Evolutionary conservation across 2,888 invertebrate genomes (phyloP).

Genomic region (Hirudinaria manillensis): DNA sequence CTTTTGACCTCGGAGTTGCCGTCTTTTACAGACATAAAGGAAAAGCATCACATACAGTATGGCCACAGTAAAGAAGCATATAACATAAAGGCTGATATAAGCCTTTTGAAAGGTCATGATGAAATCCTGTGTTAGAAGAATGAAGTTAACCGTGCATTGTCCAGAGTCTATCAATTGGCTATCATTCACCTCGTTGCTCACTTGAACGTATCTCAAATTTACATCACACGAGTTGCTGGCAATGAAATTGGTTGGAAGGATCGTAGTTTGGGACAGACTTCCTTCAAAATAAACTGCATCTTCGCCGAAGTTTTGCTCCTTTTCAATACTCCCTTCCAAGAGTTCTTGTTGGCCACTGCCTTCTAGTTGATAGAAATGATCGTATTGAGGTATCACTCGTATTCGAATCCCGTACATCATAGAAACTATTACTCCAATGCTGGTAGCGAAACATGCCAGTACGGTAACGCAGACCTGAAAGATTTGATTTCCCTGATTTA

Average conservation of each 20-base stretch:
- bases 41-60: conserved; percentile 10
- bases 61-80: conserved; percentile 8
- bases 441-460: conserved; percentile 23
- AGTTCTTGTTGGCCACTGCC: no score
- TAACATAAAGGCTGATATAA: conserved; percentile 12
- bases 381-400: not conserved
- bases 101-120: conserved; percentile 6
- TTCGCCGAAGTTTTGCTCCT: not conserved
- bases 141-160: conserved; percentile 21
- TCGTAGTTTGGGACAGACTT: not conserved
- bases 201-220: not conserved
- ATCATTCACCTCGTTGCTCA: not conserved
- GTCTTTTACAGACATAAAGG: not conserved
- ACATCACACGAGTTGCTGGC: not conserved
- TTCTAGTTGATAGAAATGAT: not conserved
- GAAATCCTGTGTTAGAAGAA: not conserved
- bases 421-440: conserved; percentile 17
- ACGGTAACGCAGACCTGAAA: conserved; percentile 12
- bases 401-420: conserved; percentile 17
- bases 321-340: not conserved
- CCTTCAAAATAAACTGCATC: not conserved
- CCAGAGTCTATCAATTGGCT: not conserved
- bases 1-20: not conserved
- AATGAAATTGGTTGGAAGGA: not conserved
- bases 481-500: no score